Evolutionary conservation across 1,140 invertebrate genomes (phyloP), one percentile per base, ranked within the genome.

Genomic region (honey bee (Apis mellifera)): DNA sequence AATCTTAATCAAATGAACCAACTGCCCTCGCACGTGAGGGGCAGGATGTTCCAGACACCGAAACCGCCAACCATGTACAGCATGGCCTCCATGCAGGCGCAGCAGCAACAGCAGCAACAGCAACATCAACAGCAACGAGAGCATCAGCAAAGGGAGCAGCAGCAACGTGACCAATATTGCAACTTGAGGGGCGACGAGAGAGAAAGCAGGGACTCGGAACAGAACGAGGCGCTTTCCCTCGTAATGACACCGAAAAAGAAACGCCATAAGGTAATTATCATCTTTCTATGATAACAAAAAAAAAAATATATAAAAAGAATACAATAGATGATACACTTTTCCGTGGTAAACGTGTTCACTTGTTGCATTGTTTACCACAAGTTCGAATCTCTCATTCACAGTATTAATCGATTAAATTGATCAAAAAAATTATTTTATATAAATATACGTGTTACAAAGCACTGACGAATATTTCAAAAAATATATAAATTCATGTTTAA

Each of bases 231-330:
- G 1, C 95, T 99, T 17, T 98, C 98, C 89, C 95, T 99, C 84
- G 98, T 99, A 48, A 98, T 99, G 82, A 97, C 97, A 48, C 97
- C 98, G 0, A 99, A 99, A 94, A 98, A 98, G 95, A 99, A 99
- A 95, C 95, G 98, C 26, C 98, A 99, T 92, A 99, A 99, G 96
- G 97, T 94, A 84, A 86, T 74, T 82, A 76, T 87, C 69, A 9
- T 55, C 15, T 64, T 32, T 60, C 50, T 32, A 21, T 64, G 60
- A 1, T 7, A 42, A 42, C 5, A 42, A n/a, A 13, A 50, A 23
- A n/a, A n/a, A n/a, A n/a, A n/a, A n/a, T n/a, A n/a, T n/a, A n/a
- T 68, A 68, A 5, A 4, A 15, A 26, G 11, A n/a, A 12, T 17
- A 11, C n/a, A 21, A 19, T 42, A 60, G n/a, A 60, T 3, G 4